Conservation (phyloP, 2,797 vertebrate genomes). For the Phylloscopus collybita region DNA sequence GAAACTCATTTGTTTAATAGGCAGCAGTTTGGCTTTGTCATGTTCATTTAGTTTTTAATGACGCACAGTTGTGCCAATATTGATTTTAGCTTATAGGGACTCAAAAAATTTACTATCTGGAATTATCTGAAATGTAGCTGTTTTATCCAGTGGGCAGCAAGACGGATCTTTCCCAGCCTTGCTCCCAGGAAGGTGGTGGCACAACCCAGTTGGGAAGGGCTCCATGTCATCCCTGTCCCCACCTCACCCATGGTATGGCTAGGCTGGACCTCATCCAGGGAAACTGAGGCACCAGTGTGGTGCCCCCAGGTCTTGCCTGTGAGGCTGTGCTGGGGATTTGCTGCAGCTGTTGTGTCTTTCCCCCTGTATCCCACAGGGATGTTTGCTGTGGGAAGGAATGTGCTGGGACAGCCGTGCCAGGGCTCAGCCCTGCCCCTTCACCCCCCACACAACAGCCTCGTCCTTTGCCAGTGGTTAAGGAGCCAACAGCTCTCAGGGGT, state of each 20-base stretch:
- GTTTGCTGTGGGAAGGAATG: accelerated
- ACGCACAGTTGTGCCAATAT: slow-evolving; percentile 84
- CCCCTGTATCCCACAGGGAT: accelerated
- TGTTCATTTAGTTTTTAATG: slow-evolving; percentile 85
- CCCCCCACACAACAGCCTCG: accelerated
- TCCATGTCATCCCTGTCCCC: background rate
- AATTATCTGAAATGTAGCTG: slow-evolving; percentile 71
- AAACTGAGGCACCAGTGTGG: background rate
- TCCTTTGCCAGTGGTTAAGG: accelerated
- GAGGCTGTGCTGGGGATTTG: accelerated
- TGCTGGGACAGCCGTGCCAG: background rate
- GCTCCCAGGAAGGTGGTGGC: background rate
- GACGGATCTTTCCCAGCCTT: background rate
- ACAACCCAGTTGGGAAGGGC: background rate
- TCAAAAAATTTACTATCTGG: slow-evolving; percentile 80
- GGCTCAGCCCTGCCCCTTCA: background rate
- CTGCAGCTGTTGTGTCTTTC: accelerated
- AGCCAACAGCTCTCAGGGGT: background rate
- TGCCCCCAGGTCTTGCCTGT: accelerated
- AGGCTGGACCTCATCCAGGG: accelerated
- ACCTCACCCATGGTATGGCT: accelerated
- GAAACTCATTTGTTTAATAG: slow-evolving; percentile 84
- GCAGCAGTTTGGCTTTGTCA: slow-evolving; percentile 79
- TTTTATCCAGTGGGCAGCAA: slow-evolving; percentile 50
- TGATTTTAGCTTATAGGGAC: slow-evolving; percentile 84